Base-by-base conservation (phyloP, 2,888 invertebrate genomes). In the Chrysodeixis includens region DNA sequence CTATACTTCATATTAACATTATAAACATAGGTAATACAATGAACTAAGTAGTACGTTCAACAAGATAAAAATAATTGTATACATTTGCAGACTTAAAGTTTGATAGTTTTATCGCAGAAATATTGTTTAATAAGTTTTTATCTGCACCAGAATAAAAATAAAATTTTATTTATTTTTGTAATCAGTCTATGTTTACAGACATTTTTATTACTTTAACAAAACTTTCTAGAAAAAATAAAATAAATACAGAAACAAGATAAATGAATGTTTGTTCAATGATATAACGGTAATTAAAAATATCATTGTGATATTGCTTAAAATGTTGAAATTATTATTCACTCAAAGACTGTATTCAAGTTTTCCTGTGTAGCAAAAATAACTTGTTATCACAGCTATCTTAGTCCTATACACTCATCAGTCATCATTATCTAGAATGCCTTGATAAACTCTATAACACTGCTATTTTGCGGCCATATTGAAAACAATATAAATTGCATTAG, bases 341-440 rank as follows among this genome's bases (percentile, higher is more conserved):
- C 49, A 61, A 18, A 65, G 66, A 57, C 40, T 18, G 20, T 61
- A 26, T 58, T 52, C 14, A 63, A 69, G 26, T 67, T 32, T 71
- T 74, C 65, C 66, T 69, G 53, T 35, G 55, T 8, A 52, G 70
- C 78, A 74, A 66, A 74, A 74, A 79, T 73, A 83, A 79, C 56
- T 74, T 71, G 71, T 79, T 85, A 86, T 86, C 85, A 81, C 70
- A 79, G 78, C 86, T 92, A 91, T 91, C 91, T 86, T 71, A 78
- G 71, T 79, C 72, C 84, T 83, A 69, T 69, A 80, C 80, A 86
- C 79, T 85, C 87, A 92, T 91, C 91, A 91, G 79, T 90, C 90
- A 89, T 82, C 63, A 83, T 90, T 93, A 93, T 92, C 92, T 86
- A 71, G 74, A 88, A 83, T 76, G 78, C 72, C 62, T 71, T 83